Conservation (phyloP, 2,113 vertebrate species). For the Cettia cetti region DNA sequence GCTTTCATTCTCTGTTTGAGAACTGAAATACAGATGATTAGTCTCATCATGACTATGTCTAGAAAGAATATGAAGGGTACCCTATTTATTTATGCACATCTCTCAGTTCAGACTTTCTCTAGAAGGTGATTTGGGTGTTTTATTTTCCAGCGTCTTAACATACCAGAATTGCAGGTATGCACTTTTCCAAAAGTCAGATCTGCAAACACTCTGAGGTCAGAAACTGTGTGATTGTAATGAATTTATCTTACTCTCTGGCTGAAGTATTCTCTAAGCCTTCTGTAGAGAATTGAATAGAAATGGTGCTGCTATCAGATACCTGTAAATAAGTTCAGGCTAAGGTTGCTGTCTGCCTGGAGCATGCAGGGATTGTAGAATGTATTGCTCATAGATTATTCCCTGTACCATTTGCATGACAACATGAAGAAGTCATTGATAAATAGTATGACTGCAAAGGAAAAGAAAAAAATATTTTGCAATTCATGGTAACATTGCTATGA, state of each 20-base stretch:
- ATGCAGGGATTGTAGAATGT: background rate
- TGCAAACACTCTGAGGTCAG: background rate
- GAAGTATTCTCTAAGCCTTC: background rate
- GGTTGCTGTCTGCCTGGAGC: background rate
- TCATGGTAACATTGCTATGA: background rate
- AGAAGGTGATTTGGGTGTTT: fast-evolving
- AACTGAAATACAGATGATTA: background rate
- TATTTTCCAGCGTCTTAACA: background rate
- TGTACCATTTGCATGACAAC: background rate
- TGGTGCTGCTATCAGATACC: background rate
- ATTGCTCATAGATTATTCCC: background rate
- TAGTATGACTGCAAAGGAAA: background rate
- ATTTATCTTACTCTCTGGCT: background rate
- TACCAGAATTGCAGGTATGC: background rate
- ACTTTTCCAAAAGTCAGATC: background rate
- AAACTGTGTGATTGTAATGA: background rate
- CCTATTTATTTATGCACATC: background rate
- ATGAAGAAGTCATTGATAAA: background rate
- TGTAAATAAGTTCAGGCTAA: background rate
- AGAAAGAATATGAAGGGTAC: background rate
- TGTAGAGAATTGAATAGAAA: background rate
- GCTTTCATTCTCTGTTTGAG: background rate
- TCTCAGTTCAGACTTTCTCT: background rate
- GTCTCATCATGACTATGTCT: background rate
- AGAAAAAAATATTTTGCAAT: background rate